A percentile compares a stretch with the other conserved stretches of the same genome.
These are phyloP conservation scores for Apotomis capreana DNA, from an alignment of 2,888 invertebrate species.

Conservation along the genomic window DNA sequence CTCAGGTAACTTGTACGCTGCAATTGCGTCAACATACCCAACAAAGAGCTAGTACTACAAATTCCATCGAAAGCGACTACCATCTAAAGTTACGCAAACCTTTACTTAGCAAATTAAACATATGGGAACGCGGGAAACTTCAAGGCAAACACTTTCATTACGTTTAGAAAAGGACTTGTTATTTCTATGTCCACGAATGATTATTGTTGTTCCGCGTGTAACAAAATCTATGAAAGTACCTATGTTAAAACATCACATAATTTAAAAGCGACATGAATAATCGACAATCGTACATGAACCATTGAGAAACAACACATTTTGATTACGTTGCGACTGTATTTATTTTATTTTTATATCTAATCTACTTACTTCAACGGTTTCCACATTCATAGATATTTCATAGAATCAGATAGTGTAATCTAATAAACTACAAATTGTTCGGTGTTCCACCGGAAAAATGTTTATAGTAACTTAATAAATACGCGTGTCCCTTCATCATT, in stretches of 20 bases:
- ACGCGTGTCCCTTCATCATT: neutral
- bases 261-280: too few species aligned
- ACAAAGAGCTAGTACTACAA: constrained; percentile 22
- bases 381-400: too few species aligned
- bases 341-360: too few species aligned
- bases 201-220: too few species aligned
- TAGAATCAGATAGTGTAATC: too few species aligned
- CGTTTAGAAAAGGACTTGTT: constrained; percentile 25
- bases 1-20: constrained; percentile 12
- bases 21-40: constrained; percentile 7
- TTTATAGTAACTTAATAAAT: neutral
- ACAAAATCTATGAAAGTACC: too few species aligned
- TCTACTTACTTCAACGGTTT: too few species aligned
- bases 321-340: too few species aligned
- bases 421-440: too few species aligned
- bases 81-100: constrained; percentile 35
- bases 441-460: neutral
- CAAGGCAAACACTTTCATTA: constrained; percentile 35
- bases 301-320: too few species aligned
- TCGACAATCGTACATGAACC: too few species aligned
- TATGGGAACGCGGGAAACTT: constrained; percentile 14
- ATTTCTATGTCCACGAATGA: neutral
- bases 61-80: constrained; percentile 31
- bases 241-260: too few species aligned
- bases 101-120: constrained; percentile 34